Conservation (phyloP, 53 echinoderm and acorn worm genomes). For the Actinopyga echinites region DNA sequence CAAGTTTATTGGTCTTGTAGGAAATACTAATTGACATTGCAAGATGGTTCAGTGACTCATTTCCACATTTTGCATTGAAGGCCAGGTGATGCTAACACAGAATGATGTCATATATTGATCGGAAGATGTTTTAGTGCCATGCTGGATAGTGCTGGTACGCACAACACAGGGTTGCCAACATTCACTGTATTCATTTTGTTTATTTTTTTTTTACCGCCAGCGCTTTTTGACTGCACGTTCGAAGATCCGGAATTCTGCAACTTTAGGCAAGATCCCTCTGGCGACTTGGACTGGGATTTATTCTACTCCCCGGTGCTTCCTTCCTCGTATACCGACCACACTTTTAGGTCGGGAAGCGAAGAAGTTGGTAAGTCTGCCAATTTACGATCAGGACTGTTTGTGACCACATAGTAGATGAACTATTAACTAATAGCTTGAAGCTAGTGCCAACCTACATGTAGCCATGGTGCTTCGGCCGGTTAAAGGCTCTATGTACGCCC, state of each 20-base stretch:
- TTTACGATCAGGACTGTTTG: not conserved
- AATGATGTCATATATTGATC: too few relatives aligned
- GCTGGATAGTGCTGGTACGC: too few relatives aligned
- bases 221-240: conserved; percentile 73
- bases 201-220: conserved; percentile 24
- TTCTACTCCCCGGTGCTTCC: conserved; percentile 20
- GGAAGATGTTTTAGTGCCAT: too few relatives aligned
- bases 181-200: not conserved
- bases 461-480: not conserved
- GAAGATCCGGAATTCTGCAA: conserved; percentile 65
- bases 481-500: not conserved
- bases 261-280: conserved; percentile 67
- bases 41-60: too few relatives aligned
- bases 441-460: not conserved
- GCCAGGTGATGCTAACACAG: too few relatives aligned
- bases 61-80: too few relatives aligned
- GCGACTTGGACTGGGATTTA: conserved; percentile 77
- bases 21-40: too few relatives aligned
- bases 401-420: not conserved
- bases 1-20: too few relatives aligned
- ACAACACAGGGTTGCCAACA: too few relatives aligned
- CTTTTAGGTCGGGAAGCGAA: conserved; percentile 4
- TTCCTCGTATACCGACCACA: conserved; percentile 12
- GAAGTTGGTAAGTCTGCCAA: not conserved
- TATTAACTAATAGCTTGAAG: not conserved